Evolutionary conservation across 2,797 vertebrate species (phyloP), one percentile per base, ranked within the genome.

Genomic region (Pseudomugil tenellus): DNA sequence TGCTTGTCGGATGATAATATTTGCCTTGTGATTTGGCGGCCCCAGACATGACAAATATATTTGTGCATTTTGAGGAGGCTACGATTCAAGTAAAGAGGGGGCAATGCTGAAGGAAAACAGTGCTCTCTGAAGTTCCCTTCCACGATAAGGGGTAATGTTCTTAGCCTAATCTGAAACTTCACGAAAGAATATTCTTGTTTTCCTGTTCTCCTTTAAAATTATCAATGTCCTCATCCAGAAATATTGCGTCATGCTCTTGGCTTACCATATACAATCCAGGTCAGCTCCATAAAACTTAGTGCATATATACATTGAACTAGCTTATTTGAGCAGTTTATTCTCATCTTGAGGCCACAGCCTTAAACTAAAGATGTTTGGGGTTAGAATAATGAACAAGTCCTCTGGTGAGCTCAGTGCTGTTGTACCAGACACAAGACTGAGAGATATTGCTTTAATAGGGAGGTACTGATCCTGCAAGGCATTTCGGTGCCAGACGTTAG

Each of bases 1-100:
- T 94, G 90, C 91, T 92, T 92, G 91, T 92, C 78, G 85, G 92
- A 91, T 92, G 92, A 93, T 93, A 93, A 94, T 93, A 93, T 94
- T 94, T 94, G 87, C 92, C 85, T 76, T 74, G 72, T 83, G 89
- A 89, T 91, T 91, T 84, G 82, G 87, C 75, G 55, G 80, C 46
- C 71, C 64, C 84, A 87, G 87, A 94, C 92, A 88, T 90, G 91
- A 92, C 92, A 88, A 91, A 93, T 93, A 91, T 85, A 92, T 89
- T 89, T 87, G 87, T 86, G 89, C 88, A 88, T 92, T 91, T 87
- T 85, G 79, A 91, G 89, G 82, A 82, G 87, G 77, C 43, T 21
- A 67, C 48, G 83, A 86, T 86, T 85, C 73, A 74, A 61, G 76
- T 74, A 66, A 72, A 76, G 59, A 57, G 63, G 49, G 14, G 7